Conservation (phyloP, 2,113 vertebrate genomes). For the Elachura formosa region DNA sequence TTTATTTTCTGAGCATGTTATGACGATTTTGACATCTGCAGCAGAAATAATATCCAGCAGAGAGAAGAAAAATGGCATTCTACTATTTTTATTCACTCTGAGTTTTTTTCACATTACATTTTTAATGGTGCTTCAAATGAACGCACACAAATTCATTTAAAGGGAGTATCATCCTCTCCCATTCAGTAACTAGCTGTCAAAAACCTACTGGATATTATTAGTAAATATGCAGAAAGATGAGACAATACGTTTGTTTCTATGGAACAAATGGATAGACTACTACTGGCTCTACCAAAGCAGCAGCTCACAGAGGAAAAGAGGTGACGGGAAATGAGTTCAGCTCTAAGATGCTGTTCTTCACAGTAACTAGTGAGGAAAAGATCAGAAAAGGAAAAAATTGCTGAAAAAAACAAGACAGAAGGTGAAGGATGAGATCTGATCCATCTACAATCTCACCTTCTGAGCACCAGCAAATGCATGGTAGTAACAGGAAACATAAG, state of each 20-base stretch:
- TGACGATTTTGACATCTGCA: not conserved
- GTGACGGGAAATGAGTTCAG: slow-evolving; percentile 10
- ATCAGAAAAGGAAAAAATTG: not conserved
- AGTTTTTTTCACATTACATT: not conserved
- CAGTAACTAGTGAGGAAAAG: not conserved
- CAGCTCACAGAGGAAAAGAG: slow-evolving; percentile 21
- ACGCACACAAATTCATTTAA: not conserved
- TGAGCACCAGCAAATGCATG: slow-evolving; percentile 70
- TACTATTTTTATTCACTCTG: not conserved
- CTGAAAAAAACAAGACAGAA: slow-evolving; percentile 40
- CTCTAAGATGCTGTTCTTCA: not conserved
- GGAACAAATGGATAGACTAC: slow-evolving; percentile 7
- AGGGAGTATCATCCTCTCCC: not conserved
- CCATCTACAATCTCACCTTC: slow-evolving; percentile 68
- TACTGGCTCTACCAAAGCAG: slow-evolving; percentile 3
- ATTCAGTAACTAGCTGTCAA: not conserved
- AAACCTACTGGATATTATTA: slow-evolving; percentile 23
- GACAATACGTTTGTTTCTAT: slow-evolving; percentile 9
- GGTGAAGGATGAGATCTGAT: slow-evolving; percentile 51
- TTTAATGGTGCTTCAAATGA: not conserved
- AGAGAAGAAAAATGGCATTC: not conserved
- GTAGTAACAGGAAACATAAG: slow-evolving; percentile 72
- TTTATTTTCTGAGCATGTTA: not conserved
- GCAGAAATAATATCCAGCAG: slow-evolving; percentile 17
- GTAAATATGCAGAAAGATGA: not conserved